phyloP scores from a whole-genome alignment of 2,113 vertebrate genomes.

The Planiliza haematocheilus region DNA sequence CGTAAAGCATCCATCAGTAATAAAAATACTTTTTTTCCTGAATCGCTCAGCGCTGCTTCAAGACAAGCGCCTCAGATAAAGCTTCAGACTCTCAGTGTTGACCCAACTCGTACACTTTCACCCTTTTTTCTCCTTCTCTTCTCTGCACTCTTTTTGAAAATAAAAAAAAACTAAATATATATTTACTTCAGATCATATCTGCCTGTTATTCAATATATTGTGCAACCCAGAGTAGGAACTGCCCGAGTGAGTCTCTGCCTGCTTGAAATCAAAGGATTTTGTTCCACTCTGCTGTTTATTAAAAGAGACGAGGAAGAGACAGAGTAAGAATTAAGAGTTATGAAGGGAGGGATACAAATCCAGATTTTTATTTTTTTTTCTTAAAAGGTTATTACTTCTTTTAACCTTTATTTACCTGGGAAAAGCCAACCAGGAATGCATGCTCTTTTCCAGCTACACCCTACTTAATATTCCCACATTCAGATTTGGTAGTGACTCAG shows the following conservation, averaged over 20 bases:
- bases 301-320: conserved; percentile 36
- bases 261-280: conserved; percentile 49
- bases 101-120: conserved; percentile 18
- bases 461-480: conserved; percentile 52
- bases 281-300: conserved; percentile 56
- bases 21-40: conserved; percentile 44
- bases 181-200: conserved; percentile 55
- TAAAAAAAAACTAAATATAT: conserved; percentile 35
- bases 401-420: conserved; percentile 45
- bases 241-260: conserved; percentile 15
- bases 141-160: neutral
- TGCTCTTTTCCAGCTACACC: conserved; percentile 25
- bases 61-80: conserved; percentile 40
- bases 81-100: conserved; percentile 29
- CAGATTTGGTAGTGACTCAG: conserved; percentile 18
- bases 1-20: conserved; percentile 42
- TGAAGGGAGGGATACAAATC: conserved; percentile 38
- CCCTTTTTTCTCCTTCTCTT: neutral
- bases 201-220: conserved; percentile 20
- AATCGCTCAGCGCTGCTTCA: conserved; percentile 34
- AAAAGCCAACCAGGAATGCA: conserved; percentile 27
- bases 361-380: neutral
- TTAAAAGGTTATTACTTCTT: conserved; percentile 43
- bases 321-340: conserved; percentile 45
- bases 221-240: neutral